Percentiles rank a stretch among this genome's conserved stretches.
Evolutionary conservation across 2,113 vertebrate genomes (phyloP).

Genomic region (Cochlearius cochlearius): DNA sequence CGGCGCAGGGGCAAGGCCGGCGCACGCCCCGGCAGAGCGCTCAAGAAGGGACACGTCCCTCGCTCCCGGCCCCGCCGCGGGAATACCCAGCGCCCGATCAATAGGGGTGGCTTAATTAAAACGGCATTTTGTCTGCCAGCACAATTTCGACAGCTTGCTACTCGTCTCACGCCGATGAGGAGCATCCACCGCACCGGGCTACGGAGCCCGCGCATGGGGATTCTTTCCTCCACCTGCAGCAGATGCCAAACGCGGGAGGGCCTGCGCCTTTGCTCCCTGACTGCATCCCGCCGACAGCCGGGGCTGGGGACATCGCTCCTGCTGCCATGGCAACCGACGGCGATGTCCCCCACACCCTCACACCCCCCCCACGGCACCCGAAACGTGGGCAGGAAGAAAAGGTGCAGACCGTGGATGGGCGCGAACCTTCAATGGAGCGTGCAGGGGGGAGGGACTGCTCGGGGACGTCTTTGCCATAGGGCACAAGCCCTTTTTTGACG

Average conservation of each 20-base stretch:
- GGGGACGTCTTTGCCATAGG: neutral
- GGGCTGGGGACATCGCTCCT: neutral
- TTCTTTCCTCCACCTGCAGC: neutral
- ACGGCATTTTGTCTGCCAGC: neutral
- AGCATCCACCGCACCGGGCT: neutral
- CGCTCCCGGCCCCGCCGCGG: fast-evolving
- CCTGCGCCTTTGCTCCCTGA: neutral
- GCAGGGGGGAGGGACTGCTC: neutral
- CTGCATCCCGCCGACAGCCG: neutral
- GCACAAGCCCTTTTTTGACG: neutral
- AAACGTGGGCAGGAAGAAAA: neutral
- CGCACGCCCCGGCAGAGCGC: fast-evolving
- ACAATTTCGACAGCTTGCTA: neutral
- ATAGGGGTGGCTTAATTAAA: neutral
- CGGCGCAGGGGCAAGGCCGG: neutral
- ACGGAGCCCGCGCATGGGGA: fast-evolving
- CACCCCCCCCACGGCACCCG: neutral
- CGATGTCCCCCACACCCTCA: neutral
- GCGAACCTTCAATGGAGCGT: neutral
- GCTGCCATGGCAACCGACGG: neutral
- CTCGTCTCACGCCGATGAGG: neutral
- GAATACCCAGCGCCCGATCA: neutral
- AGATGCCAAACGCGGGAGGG: neutral
- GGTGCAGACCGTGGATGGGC: too few relatives aligned
- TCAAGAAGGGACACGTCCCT: neutral